phyloP scores from a whole-genome alignment of 2,888 invertebrate species.

The Drosophila borealis region DNA sequence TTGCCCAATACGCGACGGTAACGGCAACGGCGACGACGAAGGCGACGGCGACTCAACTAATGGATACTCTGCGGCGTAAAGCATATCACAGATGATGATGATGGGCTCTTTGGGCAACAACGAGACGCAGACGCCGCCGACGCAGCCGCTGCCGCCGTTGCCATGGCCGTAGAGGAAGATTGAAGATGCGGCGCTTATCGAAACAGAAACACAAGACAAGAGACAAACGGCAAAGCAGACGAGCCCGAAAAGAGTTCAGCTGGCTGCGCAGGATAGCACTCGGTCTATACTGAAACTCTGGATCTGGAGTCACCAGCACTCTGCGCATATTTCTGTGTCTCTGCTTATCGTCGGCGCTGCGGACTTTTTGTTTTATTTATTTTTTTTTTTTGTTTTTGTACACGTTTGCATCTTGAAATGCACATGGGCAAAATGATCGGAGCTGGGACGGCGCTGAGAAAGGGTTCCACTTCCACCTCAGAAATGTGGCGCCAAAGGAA shows the following conservation, averaged over 20 bases:
- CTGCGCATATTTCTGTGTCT: constrained; percentile 69
- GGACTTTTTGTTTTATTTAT: constrained; percentile 59
- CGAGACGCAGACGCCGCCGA: constrained; percentile 60
- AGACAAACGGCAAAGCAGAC: constrained; percentile 21
- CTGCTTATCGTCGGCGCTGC: constrained; percentile 68
- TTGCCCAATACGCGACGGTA: constrained; percentile 59
- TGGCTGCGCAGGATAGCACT: constrained; percentile 56
- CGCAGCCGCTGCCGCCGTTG: constrained; percentile 20
- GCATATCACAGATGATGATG: constrained; percentile 74
- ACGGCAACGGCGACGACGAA: constrained; percentile 38
- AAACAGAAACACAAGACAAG: constrained; percentile 49
- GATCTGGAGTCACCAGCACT: constrained; percentile 48
- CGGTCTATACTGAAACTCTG: constrained; percentile 24
- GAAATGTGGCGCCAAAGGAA: constrained; percentile 78
- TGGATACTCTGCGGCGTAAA: constrained; percentile 72
- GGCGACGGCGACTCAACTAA: constrained; percentile 62
- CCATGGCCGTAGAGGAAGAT: constrained; percentile 66
- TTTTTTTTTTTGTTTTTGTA: constrained; percentile 12
- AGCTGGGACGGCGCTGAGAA: constrained; percentile 33
- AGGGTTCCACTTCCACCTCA: constrained; percentile 57
- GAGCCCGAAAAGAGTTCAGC: constrained; percentile 69
- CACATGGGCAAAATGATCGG: constrained; percentile 59
- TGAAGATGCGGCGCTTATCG: constrained; percentile 84
- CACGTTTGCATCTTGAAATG: constrained; percentile 66
- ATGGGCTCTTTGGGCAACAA: constrained; percentile 57